Conservation (phyloP, 2,888 invertebrate genomes). For the Volucella zonaria region DNA sequence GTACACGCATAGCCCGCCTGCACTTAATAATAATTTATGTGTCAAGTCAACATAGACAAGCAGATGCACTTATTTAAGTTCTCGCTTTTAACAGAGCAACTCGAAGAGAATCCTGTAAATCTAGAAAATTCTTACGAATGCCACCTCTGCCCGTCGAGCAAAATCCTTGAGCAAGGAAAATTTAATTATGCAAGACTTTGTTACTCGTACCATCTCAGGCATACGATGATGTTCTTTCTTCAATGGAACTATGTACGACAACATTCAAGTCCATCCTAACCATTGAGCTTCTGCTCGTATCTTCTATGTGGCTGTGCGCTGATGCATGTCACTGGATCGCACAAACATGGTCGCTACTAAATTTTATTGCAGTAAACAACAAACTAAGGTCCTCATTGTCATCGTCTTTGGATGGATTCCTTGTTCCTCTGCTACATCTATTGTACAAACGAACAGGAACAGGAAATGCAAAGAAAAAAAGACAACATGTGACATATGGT, state of each 20-base stretch:
- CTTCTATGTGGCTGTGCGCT: conserved; percentile 1
- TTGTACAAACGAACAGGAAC: neutral
- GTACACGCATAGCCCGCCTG: conserved; percentile 9
- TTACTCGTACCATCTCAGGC: conserved; percentile 12
- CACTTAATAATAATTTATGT: conserved; percentile 48
- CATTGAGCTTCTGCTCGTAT: neutral
- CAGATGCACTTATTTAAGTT: conserved; percentile 1
- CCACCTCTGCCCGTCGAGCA: neutral
- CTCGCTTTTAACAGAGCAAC: conserved; percentile 15
- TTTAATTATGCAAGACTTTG: conserved; percentile 65
- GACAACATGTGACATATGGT: conserved; percentile 11
- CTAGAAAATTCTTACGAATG: conserved; percentile 27
- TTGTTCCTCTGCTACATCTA: conserved; percentile 3
- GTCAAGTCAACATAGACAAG: conserved; percentile 25
- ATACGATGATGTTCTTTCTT: conserved; percentile 19
- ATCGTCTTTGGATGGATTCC: conserved; percentile 4
- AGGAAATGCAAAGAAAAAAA: conserved; percentile 23
- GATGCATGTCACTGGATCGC: conserved; percentile 5
- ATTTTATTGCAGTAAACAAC: conserved; percentile 33
- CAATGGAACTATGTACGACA: neutral
- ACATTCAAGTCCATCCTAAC: conserved; percentile 1
- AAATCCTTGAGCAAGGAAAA: conserved; percentile 27
- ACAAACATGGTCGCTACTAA: conserved; percentile 3
- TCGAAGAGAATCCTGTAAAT: conserved; percentile 28
- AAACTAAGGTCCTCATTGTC: conserved; percentile 8